Evolutionary conservation across 2,888 invertebrate genomes (phyloP).

Genomic region (Sesamia inferens): DNA sequence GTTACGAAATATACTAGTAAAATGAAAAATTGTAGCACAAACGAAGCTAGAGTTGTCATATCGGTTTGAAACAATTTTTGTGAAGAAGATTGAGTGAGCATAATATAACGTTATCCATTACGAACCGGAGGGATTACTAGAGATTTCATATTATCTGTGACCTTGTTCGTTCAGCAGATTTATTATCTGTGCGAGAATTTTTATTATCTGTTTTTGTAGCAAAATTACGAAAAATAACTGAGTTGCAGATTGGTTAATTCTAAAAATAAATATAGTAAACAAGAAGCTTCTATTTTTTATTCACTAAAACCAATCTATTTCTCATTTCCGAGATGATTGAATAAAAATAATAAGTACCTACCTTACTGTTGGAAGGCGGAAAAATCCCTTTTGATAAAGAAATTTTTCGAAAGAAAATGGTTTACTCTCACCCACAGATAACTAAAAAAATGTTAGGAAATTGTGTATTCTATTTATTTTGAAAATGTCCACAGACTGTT

Average conservation of each 20-base stretch:
- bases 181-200: conserved; percentile 46
- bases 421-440: background rate
- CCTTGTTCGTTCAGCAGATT: conserved; percentile 47
- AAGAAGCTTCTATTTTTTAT: background rate
- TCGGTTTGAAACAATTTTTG: conserved; percentile 27
- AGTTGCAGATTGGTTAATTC: background rate
- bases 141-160: conserved; percentile 59
- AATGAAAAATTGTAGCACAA: background rate
- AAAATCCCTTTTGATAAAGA: conserved; percentile 3
- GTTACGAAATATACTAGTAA: background rate
- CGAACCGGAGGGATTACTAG: conserved; percentile 55
- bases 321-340: conserved; percentile 1
- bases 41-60: conserved; percentile 20
- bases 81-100: conserved; percentile 54
- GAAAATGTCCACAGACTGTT: conserved; percentile 5
- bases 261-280: conserved; percentile 6
- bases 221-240: conserved; percentile 21
- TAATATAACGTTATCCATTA: conserved; percentile 54
- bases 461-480: conserved; percentile 18
- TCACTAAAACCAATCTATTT: conserved; percentile 19
- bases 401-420: background rate
- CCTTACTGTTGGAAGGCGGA: background rate
- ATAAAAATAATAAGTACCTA: background rate
- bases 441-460: conserved; percentile 3
- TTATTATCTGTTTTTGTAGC: conserved; percentile 32